phyloP scores from a whole-genome alignment of 2,888 invertebrate genomes.

The Molanna angustata region DNA sequence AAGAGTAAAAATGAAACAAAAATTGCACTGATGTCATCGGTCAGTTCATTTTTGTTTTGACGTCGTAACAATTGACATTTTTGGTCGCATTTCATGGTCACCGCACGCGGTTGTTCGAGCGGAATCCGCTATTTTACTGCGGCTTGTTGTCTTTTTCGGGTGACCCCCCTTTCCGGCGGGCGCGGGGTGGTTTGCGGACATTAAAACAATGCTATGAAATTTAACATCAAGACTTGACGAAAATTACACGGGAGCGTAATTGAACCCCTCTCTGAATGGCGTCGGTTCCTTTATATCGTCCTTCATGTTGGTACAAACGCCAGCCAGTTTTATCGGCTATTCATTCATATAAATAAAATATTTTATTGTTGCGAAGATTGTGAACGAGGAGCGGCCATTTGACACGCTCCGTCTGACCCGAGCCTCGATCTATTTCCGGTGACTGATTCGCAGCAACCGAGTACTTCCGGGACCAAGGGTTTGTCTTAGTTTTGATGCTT shows the following conservation, averaged over 20 bases:
- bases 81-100: too few species aligned
- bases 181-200: constrained; percentile 5
- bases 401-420: constrained; percentile 9
- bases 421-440: constrained; percentile 11
- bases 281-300: not conserved
- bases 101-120: too few species aligned
- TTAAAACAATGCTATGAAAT: constrained; percentile 32
- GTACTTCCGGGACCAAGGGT: too few species aligned
- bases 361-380: constrained; percentile 27
- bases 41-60: too few species aligned
- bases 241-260: constrained; percentile 31
- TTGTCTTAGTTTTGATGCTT: too few species aligned
- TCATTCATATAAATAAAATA: constrained; percentile 33
- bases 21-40: too few species aligned
- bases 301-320: constrained; percentile 7
- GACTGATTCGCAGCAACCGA: too few species aligned
- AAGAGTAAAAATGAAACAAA: too few species aligned
- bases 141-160: constrained; percentile 18
- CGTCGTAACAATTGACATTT: too few species aligned
- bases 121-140: too few species aligned
- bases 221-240: constrained; percentile 30
- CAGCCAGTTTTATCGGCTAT: constrained; percentile 27
- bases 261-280: constrained; percentile 14
- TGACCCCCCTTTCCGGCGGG: constrained; percentile 10
- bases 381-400: constrained; percentile 16